phyloP scores from a whole-genome alignment of 2,113 vertebrate species.

The Pterocles gutturalis region DNA sequence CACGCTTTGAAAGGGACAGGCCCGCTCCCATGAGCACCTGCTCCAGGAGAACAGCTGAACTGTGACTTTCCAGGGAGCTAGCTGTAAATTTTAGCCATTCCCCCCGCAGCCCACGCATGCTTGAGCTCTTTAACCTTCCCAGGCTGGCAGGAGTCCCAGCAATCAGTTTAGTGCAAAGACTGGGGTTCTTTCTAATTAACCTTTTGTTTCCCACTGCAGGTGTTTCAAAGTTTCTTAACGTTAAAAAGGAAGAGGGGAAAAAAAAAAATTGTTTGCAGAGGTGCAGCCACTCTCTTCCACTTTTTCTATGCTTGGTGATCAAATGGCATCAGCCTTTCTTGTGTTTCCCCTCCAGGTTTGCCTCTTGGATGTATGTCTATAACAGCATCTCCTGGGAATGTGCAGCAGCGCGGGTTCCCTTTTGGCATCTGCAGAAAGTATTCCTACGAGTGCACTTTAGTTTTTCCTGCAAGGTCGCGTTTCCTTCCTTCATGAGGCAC shows the following conservation, averaged over 20 bases:
- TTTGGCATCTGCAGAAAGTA: background rate
- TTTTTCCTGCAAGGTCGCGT: background rate
- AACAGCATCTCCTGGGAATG: background rate
- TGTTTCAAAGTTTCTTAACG: slow-evolving; percentile 47
- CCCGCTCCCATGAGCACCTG: slow-evolving; percentile 77
- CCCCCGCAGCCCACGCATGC: slow-evolving; percentile 57
- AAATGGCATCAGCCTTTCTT: background rate
- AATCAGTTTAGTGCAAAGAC: slow-evolving; percentile 67
- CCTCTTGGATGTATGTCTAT: background rate
- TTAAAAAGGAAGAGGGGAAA: background rate
- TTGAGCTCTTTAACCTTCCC: slow-evolving; percentile 77
- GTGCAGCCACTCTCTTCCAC: background rate
- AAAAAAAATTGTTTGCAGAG: background rate
- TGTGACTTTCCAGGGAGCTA: slow-evolving; percentile 76
- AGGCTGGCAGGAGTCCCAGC: slow-evolving; percentile 68
- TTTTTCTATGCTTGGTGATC: background rate
- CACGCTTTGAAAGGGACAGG: slow-evolving; percentile 72
- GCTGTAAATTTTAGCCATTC: slow-evolving; percentile 74
- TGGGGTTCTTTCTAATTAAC: slow-evolving; percentile 72
- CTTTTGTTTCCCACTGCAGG: slow-evolving; percentile 73
- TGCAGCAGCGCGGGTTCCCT: background rate
- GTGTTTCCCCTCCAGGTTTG: background rate
- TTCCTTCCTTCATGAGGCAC: background rate
- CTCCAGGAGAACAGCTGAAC: slow-evolving; percentile 79
- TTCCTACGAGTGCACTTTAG: background rate